Evolutionary conservation across 2,797 vertebrate genomes (phyloP).

Genomic region (Malacoctenus gilli): DNA sequence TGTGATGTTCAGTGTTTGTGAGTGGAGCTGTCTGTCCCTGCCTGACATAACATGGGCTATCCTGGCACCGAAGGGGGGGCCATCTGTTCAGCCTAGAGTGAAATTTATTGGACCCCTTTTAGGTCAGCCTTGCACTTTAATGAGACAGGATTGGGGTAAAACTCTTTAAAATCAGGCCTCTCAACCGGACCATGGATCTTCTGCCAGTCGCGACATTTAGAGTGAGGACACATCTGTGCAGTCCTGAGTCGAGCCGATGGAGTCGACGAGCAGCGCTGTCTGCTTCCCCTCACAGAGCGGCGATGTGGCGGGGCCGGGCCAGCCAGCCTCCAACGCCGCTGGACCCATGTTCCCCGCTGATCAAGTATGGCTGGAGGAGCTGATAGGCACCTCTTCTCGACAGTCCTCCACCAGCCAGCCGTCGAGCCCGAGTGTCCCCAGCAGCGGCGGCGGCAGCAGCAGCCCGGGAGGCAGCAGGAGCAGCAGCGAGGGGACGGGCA

Average conservation of each 20-base stretch:
- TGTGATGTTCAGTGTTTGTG: constrained; percentile 29
- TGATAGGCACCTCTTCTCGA: constrained; percentile 30
- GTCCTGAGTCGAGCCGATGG: constrained; percentile 33
- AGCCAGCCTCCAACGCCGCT: constrained; percentile 4
- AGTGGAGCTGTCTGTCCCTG: constrained; percentile 54
- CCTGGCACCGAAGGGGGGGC: constrained; percentile 62
- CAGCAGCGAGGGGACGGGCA: constrained; percentile 65
- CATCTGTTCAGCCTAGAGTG: constrained; percentile 73
- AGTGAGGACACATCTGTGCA: constrained; percentile 31
- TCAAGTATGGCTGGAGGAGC: constrained; percentile 61
- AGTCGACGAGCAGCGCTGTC: constrained; percentile 24
- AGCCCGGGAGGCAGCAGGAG: constrained; percentile 56
- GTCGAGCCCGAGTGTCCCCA: constrained; percentile 40
- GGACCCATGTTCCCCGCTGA: constrained; percentile 22
- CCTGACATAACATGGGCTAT: constrained; percentile 54
- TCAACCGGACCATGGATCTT: constrained; percentile 55
- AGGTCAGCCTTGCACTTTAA: constrained; percentile 64
- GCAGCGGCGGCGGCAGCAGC: constrained; percentile 48
- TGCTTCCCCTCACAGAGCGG: constrained; percentile 18
- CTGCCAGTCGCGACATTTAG: constrained; percentile 57
- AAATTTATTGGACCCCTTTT: constrained; percentile 65
- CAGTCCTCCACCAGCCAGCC: constrained; percentile 41
- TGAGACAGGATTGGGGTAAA: constrained; percentile 71
- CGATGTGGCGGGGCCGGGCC: constrained; percentile 14
- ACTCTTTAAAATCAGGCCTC: constrained; percentile 66